Evolutionary conservation across 2,888 invertebrate genomes (phyloP), one percentile per base, ranked within the genome.

Genomic region (Epinotia ramella): DNA sequence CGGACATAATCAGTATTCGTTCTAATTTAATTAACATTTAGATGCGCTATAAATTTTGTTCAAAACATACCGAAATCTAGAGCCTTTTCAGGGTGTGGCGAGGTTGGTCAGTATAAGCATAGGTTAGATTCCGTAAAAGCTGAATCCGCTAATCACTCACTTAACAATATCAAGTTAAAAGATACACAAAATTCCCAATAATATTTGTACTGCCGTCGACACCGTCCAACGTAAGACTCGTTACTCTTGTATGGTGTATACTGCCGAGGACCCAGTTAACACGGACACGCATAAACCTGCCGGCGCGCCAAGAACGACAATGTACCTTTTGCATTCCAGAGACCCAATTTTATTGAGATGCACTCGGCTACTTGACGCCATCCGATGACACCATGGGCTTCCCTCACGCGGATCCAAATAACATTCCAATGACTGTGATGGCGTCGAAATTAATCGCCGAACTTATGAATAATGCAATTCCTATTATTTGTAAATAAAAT

Each of bases 1-100:
- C 87, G 81, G 79, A 83, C 85, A 88, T 87, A 56, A 62, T 87
- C 56, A 62, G 44, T 89, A 87, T 88, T 87, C 86, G 88, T 88
- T 91, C 89, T 90, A 88, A 89, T 87, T 89, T 88, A 81, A 92
- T 93, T 93, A 89, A 88, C 91, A 92, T 93, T 92, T 92, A 90
- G 84, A 91, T 87, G 81, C 83, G 84, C 86, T 87, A 93, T 91
- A 91, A 92, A 93, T 91, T 89, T 87, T 82, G 80, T 86, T 87
- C 85, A 85, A 89, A 86, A 90, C 90, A 82, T 88, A 92, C 92
- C 90, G 84, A 90, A 88, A 91, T 87, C 86, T 91, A 86, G 88
- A 91, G 85, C 88, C 88, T 91, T 89, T 87, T 89, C 88, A 85
- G 89, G 88, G 87, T 86, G 89, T 84, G 91, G 86, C 91, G 87